phyloP scores from a whole-genome alignment of 2,888 invertebrate genomes.

The Nemapogon koenigi region DNA sequence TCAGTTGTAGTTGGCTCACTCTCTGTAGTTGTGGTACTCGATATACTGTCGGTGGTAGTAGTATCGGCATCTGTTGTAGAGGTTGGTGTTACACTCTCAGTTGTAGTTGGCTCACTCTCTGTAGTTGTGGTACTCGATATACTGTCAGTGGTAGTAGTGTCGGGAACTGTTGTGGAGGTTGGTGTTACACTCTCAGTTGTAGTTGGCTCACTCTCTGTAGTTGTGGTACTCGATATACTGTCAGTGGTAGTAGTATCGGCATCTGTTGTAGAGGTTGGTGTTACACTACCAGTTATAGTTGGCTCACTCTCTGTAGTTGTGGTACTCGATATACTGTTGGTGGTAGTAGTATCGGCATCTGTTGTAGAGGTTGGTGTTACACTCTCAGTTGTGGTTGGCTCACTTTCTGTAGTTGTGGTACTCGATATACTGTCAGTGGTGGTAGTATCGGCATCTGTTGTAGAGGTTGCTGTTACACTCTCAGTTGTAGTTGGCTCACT shows the following conservation, averaged over 20 bases:
- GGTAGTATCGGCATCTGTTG: conserved; percentile 1
- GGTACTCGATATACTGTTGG: neutral
- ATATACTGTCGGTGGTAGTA: neutral
- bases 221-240: neutral
- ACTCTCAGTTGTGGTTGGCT: conserved; percentile 2
- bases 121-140: conserved; percentile 3
- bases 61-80: neutral
- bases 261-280: neutral
- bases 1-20: no score
- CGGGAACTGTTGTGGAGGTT: no score
- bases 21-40: neutral
- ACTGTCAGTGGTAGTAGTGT: conserved; percentile 1
- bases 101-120: neutral
- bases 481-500: conserved; percentile 1
- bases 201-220: conserved; percentile 1
- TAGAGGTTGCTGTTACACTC: neutral
- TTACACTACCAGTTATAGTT: neutral
- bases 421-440: neutral
- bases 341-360: neutral
- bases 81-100: no score
- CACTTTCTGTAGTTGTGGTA: neutral
- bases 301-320: neutral
- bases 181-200: conserved; percentile 1
- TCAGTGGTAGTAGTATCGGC: neutral
- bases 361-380: neutral